These are phyloP conservation scores for Brachionus angularis DNA, from an alignment of 1,140 invertebrate species.

Conservation along the genomic window DNA sequence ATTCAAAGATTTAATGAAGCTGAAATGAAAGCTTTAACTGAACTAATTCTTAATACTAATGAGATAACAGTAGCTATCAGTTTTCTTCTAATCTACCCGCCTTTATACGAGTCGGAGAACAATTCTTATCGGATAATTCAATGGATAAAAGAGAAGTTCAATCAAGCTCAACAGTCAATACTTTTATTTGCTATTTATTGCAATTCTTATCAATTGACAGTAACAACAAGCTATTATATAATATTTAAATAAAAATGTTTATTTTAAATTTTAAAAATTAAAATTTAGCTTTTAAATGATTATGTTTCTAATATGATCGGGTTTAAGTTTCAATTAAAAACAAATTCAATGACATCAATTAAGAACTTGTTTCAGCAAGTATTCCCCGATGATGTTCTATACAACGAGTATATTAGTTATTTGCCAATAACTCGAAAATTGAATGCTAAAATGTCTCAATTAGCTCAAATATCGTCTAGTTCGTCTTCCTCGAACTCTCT, in stretches of 20 bases:
- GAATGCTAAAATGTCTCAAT: constrained; percentile 37
- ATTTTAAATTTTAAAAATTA: not conserved
- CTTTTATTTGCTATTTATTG: constrained; percentile 25
- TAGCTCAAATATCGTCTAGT: constrained; percentile 21
- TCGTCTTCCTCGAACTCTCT: not conserved
- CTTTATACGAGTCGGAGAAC: constrained; percentile 12
- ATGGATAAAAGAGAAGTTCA: constrained; percentile 36
- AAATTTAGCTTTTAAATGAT: constrained; percentile 21
- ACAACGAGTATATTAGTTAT: constrained; percentile 21
- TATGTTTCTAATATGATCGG: constrained; percentile 35
- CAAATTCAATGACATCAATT: constrained; percentile 9
- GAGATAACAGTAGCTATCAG: constrained; percentile 34
- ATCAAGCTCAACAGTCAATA: constrained; percentile 34
- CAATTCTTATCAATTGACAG: constrained; percentile 17
- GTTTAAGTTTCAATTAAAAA: constrained; percentile 36
- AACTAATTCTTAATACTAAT: constrained; percentile 7
- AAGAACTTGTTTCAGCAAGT: constrained; percentile 37
- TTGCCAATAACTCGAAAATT: constrained; percentile 32
- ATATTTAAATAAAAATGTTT: not conserved
- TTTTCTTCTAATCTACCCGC: constrained; percentile 29
- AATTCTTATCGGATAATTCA: constrained; percentile 5
- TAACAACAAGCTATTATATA: not conserved
- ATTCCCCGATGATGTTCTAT: constrained; percentile 13
- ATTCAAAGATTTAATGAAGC: constrained; percentile 26
- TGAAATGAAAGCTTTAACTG: constrained; percentile 34